A percentile compares a stretch with the other conserved stretches of the same genome.
Evolutionary conservation across 2,888 invertebrate genomes (phyloP).

Genomic region (Melolontha melolontha): DNA sequence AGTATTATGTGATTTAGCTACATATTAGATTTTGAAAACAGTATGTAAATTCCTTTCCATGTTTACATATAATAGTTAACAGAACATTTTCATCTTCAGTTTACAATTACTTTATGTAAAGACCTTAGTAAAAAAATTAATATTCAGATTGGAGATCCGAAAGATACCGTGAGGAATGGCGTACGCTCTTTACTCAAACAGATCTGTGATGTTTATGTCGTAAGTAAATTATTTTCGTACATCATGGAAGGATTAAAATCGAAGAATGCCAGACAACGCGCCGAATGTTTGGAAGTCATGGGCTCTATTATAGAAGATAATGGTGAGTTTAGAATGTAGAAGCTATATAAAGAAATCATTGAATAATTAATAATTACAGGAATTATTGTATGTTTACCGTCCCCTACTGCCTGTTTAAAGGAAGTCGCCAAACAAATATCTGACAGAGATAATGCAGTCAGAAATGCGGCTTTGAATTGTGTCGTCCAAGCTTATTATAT

Average conservation of each 20-base stretch:
- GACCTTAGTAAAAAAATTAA: too few relatives aligned
- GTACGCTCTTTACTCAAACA: constrained; percentile 88
- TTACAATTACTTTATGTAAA: too few relatives aligned
- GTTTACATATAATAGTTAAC: too few relatives aligned
- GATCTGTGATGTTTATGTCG: constrained; percentile 87
- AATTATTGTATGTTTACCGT: constrained; percentile 84
- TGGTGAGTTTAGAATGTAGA: constrained; percentile 67
- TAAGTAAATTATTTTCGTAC: constrained; percentile 88
- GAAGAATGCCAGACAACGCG: constrained; percentile 95
- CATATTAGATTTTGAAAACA: too few relatives aligned
- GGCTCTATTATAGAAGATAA: constrained; percentile 87
- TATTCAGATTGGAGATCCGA: constrained; percentile 89
- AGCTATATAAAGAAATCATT: not conserved
- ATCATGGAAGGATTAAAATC: constrained; percentile 96
- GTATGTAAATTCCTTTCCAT: too few relatives aligned
- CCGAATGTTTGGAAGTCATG: constrained; percentile 95
- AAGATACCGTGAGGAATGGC: constrained; percentile 92
- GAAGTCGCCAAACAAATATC: constrained; percentile 95
- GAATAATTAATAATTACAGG: constrained; percentile 50
- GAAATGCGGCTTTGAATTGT: constrained; percentile 95
- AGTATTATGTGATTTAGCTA: too few relatives aligned
- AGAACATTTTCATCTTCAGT: too few relatives aligned
- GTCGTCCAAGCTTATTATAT: constrained; percentile 91
- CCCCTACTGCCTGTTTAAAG: constrained; percentile 83
- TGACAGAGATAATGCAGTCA: constrained; percentile 94